Conservation (phyloP, 2,888 invertebrate species). For the Leptinotarsa rubiginosa region DNA sequence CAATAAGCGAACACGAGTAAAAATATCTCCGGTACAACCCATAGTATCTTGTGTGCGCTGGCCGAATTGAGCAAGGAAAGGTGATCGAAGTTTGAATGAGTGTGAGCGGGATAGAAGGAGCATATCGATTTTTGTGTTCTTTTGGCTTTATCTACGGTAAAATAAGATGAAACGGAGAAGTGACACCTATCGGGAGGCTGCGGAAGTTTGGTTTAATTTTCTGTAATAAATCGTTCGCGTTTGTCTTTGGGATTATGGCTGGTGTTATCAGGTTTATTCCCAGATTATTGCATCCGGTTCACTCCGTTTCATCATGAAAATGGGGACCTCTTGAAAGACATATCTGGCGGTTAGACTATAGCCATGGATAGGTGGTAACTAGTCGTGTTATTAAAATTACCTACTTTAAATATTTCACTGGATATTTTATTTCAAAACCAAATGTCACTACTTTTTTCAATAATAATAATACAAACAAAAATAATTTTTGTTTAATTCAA, state of each 20-base stretch:
- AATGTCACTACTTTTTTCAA: no score
- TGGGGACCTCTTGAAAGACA: not conserved
- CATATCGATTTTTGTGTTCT: conserved; percentile 63
- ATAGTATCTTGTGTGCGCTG: conserved; percentile 59
- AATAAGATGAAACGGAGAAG: conserved; percentile 52
- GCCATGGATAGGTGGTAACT: no score
- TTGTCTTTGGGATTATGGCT: conserved; percentile 21
- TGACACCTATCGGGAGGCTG: conserved; percentile 62
- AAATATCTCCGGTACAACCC: conserved; percentile 64
- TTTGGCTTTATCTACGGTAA: conserved; percentile 56
- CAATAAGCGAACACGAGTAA: conserved; percentile 59
- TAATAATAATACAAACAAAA: no score
- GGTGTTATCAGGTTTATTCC: conserved; percentile 13
- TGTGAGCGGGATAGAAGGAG: conserved; percentile 53
- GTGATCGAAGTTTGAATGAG: conserved; percentile 46
- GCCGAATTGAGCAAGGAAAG: conserved; percentile 57
- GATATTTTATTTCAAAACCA: no score
- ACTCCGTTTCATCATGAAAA: not conserved
- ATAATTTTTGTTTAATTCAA: no score
- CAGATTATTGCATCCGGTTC: conserved; percentile 8
- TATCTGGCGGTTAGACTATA: no score
- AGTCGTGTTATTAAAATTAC: no score
- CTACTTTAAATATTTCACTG: no score
- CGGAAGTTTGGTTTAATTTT: conserved; percentile 33
- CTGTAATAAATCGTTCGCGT: conserved; percentile 26